Conservation (phyloP, 1,140 invertebrate species). For the Cheumatopsyche charites region DNA sequence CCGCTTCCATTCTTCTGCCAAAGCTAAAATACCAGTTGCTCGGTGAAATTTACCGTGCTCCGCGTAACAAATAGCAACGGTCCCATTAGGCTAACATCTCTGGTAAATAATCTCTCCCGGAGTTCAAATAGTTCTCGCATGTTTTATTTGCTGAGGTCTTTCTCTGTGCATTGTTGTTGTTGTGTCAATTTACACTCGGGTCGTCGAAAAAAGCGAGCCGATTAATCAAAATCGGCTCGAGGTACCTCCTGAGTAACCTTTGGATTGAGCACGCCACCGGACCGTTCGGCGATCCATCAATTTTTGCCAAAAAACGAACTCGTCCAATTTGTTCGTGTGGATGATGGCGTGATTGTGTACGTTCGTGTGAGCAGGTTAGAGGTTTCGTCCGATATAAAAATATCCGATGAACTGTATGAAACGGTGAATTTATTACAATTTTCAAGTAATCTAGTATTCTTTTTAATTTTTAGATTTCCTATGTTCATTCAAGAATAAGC, state of each 20-base stretch:
- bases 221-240: slow-evolving; percentile 12
- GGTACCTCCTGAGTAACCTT: not conserved
- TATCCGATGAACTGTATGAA: too few species aligned
- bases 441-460: too few species aligned
- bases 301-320: slow-evolving; percentile 11
- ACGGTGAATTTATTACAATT: too few species aligned
- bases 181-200: slow-evolving; percentile 15
- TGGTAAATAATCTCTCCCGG: slow-evolving; percentile 42
- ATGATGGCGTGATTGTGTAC: not conserved
- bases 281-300: slow-evolving; percentile 21
- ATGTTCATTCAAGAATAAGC: too few species aligned
- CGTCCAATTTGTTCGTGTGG: not conserved
- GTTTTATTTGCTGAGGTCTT: not conserved
- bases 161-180: not conserved
- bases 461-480: too few species aligned
- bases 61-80: slow-evolving; percentile 46
- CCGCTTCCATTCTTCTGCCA: slow-evolving; percentile 46
- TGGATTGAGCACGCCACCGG: not conserved
- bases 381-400: not conserved
- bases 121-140: not conserved
- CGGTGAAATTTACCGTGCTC: slow-evolving; percentile 12
- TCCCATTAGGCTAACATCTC: slow-evolving; percentile 47
- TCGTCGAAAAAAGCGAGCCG: not conserved
- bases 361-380: not conserved
- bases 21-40: slow-evolving; percentile 45